These are phyloP conservation scores for Amazonetta brasiliensis DNA, from an alignment of 2,797 vertebrate species.

Conservation along the genomic window DNA sequence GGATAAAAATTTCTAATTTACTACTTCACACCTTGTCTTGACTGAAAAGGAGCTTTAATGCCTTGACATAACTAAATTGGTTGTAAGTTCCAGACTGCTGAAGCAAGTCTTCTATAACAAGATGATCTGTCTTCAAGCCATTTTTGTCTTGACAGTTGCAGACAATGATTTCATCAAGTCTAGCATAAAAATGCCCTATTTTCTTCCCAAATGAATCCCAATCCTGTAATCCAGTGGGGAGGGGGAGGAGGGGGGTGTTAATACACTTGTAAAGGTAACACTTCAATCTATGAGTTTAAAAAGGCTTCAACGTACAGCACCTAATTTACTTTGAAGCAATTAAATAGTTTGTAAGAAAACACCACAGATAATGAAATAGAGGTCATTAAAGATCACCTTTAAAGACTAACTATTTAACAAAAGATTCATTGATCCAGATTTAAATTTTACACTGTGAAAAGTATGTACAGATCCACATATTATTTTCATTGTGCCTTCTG, in stretches of 20 bases:
- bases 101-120: constrained; percentile 74
- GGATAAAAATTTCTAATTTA: not conserved
- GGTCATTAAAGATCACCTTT: not conserved
- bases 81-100: constrained; percentile 71
- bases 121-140: constrained; percentile 69
- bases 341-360: not conserved
- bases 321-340: not conserved
- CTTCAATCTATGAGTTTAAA: constrained; percentile 10
- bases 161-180: constrained; percentile 54
- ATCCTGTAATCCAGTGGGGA: constrained; percentile 12
- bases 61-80: constrained; percentile 63
- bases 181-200: constrained; percentile 49
- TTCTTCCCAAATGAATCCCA: constrained; percentile 52
- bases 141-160: constrained; percentile 75
- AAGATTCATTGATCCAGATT: not conserved
- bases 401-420: not conserved
- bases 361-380: not conserved
- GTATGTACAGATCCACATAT: not conserved
- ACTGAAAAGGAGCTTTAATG: constrained; percentile 21
- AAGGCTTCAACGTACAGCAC: not conserved
- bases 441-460: not conserved
- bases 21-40: not conserved
- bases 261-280: not conserved
- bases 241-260: too few species aligned
- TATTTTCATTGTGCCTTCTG: not conserved